Evolutionary conservation across 1,140 invertebrate species (phyloP), one percentile per base, ranked within the genome.

Genomic region (Aphelenchoides avenae): DNA sequence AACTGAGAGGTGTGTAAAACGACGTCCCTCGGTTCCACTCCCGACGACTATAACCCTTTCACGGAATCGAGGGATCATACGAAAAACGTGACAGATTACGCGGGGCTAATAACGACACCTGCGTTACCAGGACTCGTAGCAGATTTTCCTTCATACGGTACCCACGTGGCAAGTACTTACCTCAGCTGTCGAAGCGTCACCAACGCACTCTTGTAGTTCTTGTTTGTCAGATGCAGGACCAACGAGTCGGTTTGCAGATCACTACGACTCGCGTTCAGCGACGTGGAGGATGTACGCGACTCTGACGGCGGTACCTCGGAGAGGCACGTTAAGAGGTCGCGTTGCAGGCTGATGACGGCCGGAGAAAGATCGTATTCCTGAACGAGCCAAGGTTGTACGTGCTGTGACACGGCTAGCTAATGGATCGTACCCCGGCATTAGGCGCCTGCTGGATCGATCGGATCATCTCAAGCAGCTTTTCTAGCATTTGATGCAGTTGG

Each of bases 391-490:
- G 9, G 0, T 18, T 5, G 11, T 31, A 66, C 53, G 53, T 2
- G 0, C 1, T 11, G 30, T 20, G 5, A 27, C 7, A 13, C 20
- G 7, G 26, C 29, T 36, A 48, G 13, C 18, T 22, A 36, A 50
- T 1, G 4, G 20, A 9, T 24, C 37, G 33, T 52, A 77, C 72
- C 62, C 75, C 57, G 33, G 72, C 56, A 44, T 76, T 62, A 13
- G 48, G 37, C 13, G 57, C 53, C 15, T 68, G 44, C 36, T 73
- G 61, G 40, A 75, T 43, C 18, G 47, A 26, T n/a, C 54, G 42
- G 31, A 74, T 81, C 83, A 95, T 87, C 80, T 94, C 94, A 70
- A 88, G 87, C 64, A 89, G 89, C 15, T 88, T 87, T 79, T 96
- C 91, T 42, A 92, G 84, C 2, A 97, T 80, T 22, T 94, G 78